A percentile compares a stretch with the other conserved stretches of the same genome.
These are phyloP conservation scores for Tychaedon coryphoeus DNA, from an alignment of 2,113 vertebrate genomes.

Conservation along the genomic window DNA sequence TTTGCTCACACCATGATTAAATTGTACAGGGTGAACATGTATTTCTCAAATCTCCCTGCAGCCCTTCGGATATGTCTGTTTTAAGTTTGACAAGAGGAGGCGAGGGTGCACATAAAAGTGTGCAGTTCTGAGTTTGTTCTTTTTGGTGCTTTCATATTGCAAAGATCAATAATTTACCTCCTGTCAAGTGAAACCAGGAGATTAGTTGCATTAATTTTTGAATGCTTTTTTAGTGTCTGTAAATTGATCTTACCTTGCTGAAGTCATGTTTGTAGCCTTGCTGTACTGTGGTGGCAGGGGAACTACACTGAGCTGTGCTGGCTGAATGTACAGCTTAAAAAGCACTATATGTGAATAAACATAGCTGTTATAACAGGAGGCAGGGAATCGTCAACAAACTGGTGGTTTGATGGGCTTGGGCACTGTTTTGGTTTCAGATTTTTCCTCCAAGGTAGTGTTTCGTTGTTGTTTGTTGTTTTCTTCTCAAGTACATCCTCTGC, in stretches of 20 bases:
- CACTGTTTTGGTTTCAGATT: background rate
- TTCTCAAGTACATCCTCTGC: background rate
- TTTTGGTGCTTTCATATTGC: background rate
- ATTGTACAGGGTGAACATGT: background rate
- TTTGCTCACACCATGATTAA: background rate
- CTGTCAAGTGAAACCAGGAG: background rate
- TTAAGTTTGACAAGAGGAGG: background rate
- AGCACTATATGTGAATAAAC: background rate
- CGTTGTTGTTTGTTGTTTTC: background rate
- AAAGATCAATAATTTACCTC: slow-evolving; percentile 24
- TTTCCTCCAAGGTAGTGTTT: background rate
- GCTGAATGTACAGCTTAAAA: background rate
- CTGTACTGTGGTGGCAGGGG: background rate
- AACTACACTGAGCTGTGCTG: background rate
- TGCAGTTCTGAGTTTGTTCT: background rate
- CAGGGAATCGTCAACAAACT: background rate
- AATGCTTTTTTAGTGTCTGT: background rate
- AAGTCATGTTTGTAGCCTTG: background rate
- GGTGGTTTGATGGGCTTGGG: background rate
- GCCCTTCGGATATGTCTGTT: background rate
- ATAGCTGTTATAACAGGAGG: background rate
- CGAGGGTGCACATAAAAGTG: background rate
- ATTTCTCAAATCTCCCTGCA: slow-evolving; percentile 26
- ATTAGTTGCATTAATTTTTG: slow-evolving; percentile 33
- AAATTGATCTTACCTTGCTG: background rate